These are phyloP conservation scores for Heliconius erato DNA, from an alignment of 2,888 invertebrate species.

Conservation along the genomic window DNA sequence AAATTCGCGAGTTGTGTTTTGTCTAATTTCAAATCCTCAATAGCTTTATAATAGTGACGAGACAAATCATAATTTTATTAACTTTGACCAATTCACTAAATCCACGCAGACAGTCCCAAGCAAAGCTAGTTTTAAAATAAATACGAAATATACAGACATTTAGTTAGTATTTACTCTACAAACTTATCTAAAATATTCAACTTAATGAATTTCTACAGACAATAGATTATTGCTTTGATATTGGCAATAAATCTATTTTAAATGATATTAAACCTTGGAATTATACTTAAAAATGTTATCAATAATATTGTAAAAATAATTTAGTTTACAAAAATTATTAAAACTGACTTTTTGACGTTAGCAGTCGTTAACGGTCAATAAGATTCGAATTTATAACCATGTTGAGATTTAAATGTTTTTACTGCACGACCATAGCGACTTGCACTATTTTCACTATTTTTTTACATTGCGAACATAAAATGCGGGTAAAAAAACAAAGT, in stretches of 20 bases:
- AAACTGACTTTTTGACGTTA: no score
- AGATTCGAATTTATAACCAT: no score
- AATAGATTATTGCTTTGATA: background rate
- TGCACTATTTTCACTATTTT: background rate
- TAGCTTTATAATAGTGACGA: no score
- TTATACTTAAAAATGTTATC: background rate
- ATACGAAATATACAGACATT: background rate
- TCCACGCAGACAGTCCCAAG: no score
- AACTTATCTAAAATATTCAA: background rate
- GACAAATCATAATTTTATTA: no score
- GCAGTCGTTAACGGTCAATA: no score
- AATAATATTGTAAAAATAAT: background rate
- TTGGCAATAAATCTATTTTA: no score
- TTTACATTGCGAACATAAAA: background rate
- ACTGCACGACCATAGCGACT: background rate
- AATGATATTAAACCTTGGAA: no score
- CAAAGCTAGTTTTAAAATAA: background rate
- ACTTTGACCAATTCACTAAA: no score
- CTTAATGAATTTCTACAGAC: background rate
- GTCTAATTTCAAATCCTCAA: no score
- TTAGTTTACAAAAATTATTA: background rate
- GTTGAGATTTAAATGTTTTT: no score
- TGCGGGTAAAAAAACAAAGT: background rate
- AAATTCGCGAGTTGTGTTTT: no score
- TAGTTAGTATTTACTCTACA: background rate